Percentiles rank a stretch among this genome's conserved stretches.
phyloP scores from a whole-genome alignment of 2,888 invertebrate species.

The Tinea trinotella region DNA sequence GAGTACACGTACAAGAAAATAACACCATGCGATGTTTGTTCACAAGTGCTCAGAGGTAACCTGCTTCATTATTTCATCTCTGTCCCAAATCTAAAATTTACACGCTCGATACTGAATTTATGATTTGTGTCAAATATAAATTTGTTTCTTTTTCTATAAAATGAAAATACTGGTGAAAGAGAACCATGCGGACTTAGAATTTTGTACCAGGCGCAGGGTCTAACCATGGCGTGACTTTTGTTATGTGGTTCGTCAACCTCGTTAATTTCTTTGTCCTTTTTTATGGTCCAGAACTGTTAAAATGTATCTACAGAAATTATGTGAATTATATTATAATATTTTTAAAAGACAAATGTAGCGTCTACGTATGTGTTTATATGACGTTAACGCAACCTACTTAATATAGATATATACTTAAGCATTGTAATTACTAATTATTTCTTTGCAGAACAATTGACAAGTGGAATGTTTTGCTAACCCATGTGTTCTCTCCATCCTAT shows the following conservation, averaged over 20 bases:
- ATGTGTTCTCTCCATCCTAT: too few relatives aligned
- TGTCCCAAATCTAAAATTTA: background rate
- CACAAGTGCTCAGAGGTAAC: slow-evolving; percentile 91
- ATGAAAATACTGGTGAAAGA: background rate
- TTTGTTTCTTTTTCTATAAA: background rate
- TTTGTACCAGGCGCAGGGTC: slow-evolving; percentile 5
- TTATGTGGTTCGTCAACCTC: slow-evolving; percentile 14
- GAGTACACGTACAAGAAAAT: slow-evolving; percentile 97
- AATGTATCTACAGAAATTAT: too few relatives aligned
- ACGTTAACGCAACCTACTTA: too few relatives aligned
- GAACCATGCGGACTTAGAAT: background rate
- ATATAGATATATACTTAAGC: too few relatives aligned
- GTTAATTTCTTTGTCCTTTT: slow-evolving; percentile 12
- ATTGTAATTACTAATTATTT: too few relatives aligned
- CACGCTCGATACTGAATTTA: background rate
- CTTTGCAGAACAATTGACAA: too few relatives aligned
- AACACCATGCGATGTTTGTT: slow-evolving; percentile 94
- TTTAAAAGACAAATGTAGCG: too few relatives aligned
- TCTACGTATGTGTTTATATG: too few relatives aligned
- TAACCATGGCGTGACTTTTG: background rate
- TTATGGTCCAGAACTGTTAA: background rate
- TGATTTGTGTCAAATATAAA: background rate
- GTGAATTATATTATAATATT: too few relatives aligned
- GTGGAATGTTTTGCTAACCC: too few relatives aligned
- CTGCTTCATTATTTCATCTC: background rate